phyloP scores from a whole-genome alignment of 2,113 vertebrate species.

The Triplophysa tibetana region DNA sequence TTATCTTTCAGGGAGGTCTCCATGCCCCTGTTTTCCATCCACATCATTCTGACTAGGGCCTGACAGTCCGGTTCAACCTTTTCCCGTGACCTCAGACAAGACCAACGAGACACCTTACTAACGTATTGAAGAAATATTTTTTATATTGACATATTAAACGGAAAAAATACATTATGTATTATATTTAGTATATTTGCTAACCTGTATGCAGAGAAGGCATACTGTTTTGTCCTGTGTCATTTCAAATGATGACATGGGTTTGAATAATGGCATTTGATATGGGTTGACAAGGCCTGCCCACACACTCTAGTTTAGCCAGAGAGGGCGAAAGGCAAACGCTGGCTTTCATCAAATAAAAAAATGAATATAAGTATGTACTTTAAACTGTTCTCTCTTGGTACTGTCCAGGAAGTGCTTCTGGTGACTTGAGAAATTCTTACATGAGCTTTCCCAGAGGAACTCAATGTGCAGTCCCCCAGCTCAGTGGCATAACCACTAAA shows the following conservation, averaged over 20 bases:
- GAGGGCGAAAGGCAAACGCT: slow-evolving; percentile 39
- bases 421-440: slow-evolving; percentile 44
- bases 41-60: background rate
- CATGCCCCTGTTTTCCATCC: slow-evolving; percentile 44
- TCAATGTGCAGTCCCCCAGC: background rate
- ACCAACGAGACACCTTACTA: background rate
- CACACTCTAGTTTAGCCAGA: slow-evolving; percentile 17
- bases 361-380: slow-evolving; percentile 27
- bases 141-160: too few species aligned
- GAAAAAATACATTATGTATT: too few species aligned
- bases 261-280: slow-evolving; percentile 19
- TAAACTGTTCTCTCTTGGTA: slow-evolving; percentile 38
- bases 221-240: background rate
- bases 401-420: slow-evolving; percentile 48
- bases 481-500: slow-evolving; percentile 2
- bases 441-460: slow-evolving; percentile 52
- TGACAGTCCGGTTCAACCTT: background rate
- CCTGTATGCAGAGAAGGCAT: too few species aligned
- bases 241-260: background rate
- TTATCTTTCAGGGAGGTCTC: slow-evolving; percentile 44
- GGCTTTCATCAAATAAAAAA: slow-evolving; percentile 20
- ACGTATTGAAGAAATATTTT: too few species aligned
- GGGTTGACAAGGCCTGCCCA: slow-evolving; percentile 19
- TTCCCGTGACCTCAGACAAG: background rate
- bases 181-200: too few species aligned